Percentiles rank a stretch among this genome's conserved stretches.
Evolutionary conservation across 2,888 invertebrate species (phyloP).

Genomic region (Psylliodes chrysocephalus): DNA sequence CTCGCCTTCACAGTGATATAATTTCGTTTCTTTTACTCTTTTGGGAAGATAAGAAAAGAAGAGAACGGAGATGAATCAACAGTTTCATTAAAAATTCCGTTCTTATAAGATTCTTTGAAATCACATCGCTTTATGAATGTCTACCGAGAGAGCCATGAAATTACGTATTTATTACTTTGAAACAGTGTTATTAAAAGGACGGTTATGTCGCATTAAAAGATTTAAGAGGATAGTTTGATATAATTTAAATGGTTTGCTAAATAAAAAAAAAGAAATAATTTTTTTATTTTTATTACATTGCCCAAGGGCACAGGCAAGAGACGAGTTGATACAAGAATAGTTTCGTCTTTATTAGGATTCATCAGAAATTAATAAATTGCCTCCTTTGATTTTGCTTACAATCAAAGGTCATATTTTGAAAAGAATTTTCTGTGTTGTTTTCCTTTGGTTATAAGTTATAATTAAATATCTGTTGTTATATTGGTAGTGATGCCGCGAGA

Average conservation of each 20-base stretch:
- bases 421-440: no score
- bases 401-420: no score
- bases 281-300: no score
- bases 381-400: no score
- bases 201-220: not conserved
- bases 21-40: slow-evolving; percentile 18
- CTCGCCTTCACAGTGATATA: not conserved
- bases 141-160: slow-evolving; percentile 11
- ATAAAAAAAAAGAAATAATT: no score
- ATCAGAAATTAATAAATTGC: no score
- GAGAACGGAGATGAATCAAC: slow-evolving; percentile 22
- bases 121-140: slow-evolving; percentile 20
- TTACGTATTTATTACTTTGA: slow-evolving; percentile 15
- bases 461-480: no score
- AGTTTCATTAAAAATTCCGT: slow-evolving; percentile 25
- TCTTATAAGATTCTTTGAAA: slow-evolving; percentile 14
- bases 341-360: no score
- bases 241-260: not conserved
- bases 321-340: no score
- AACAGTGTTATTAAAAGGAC: slow-evolving; percentile 13
- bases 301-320: no score
- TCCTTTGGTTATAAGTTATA: no score
- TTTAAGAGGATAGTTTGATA: not conserved
- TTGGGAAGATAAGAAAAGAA: slow-evolving; percentile 4
- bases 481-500: no score